Evolutionary conservation across 2,113 vertebrate species (phyloP), one percentile per base, ranked within the genome.

Genomic region (Brachyhypopomus gauderio): DNA sequence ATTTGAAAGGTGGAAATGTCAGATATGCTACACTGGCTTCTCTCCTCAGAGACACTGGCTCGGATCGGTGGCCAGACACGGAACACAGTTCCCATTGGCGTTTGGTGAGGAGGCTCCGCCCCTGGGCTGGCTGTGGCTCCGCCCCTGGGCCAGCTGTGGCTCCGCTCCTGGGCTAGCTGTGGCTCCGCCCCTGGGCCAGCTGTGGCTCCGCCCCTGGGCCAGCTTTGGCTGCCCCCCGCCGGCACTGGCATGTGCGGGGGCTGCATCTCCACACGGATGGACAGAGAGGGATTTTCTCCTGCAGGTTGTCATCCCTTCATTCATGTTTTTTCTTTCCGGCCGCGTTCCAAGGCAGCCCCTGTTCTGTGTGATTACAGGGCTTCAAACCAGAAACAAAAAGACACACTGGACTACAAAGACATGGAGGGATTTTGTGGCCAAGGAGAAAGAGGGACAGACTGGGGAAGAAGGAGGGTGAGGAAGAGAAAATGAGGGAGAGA

Each of bases 271-370:
- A 14, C 12, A 22, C 20, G 20, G 19, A 22, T 11, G 20, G 60
- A 66, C 75, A 64, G 36, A 20, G n/a, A 72, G 41, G 60, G 41
- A 70, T 78, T 75, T 64, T 69, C 23, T 48, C 30, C 22, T 83
- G 67, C 38, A 79, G 60, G 72, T 72, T 41, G 38, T n/a, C 20
- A 11, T 56, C 59, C 63, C 41, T 79, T 19, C 69, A 79, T 59
- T 87, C 78, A 77, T 38, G 71, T 72, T 78, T 78, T 78, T 45
- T 70, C 45, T 58, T n/a, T n/a, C n/a, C n/a, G n/a, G n/a, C 16
- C 38, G 78, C 55, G 45, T 64, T 36, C 27, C 23, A 36, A 16
- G 70, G 58, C 52, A 59, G 45, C 36, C 62, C 36, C 34, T 59
- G 22, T 19, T 62, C 36, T 23, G 48, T 66, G 38, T 73, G 58